These are phyloP conservation scores for Rhagium mordax DNA, from an alignment of 2,888 invertebrate genomes.

Conservation along the genomic window DNA sequence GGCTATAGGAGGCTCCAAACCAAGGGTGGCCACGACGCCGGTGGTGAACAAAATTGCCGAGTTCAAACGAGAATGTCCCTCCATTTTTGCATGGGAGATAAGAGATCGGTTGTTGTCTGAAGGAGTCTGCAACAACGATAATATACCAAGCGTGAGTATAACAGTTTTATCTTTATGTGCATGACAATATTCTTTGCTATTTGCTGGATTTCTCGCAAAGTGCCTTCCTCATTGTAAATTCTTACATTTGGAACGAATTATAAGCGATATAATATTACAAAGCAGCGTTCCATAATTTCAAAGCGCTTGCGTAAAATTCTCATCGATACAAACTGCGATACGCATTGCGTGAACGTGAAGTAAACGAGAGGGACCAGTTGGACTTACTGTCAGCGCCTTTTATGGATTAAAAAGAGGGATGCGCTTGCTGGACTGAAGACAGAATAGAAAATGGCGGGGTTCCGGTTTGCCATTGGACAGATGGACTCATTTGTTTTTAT, in stretches of 20 bases:
- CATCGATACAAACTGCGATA: conserved; percentile 63
- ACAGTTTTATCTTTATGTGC: neutral
- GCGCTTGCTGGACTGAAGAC: conserved; percentile 59
- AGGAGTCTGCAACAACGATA: conserved; percentile 97
- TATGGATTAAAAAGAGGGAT: conserved; percentile 68
- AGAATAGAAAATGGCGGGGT: conserved; percentile 66
- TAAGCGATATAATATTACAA: conserved; percentile 10
- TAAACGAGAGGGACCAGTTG: conserved; percentile 39
- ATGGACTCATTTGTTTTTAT: conserved; percentile 65
- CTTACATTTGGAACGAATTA: neutral
- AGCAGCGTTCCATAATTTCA: conserved; percentile 32
- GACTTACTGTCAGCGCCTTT: conserved; percentile 62
- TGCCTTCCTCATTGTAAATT: neutral
- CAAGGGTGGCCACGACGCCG: conserved; percentile 93
- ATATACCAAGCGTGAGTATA: conserved; percentile 95
- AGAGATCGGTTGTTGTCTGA: conserved; percentile 94
- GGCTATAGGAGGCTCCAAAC: conserved; percentile 97
- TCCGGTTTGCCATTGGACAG: conserved; percentile 65
- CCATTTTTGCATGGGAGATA: conserved; percentile 99
- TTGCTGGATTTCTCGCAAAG: neutral
- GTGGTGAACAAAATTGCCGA: conserved; percentile 97
- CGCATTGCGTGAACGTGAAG: conserved; percentile 60
- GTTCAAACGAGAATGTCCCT: conserved; percentile 97
- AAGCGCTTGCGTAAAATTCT: conserved; percentile 56
- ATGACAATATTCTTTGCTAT: neutral